Evolutionary conservation across 2,888 invertebrate genomes (phyloP), one percentile per base, ranked within the genome.

Genomic region (Melanchra persicariae): DNA sequence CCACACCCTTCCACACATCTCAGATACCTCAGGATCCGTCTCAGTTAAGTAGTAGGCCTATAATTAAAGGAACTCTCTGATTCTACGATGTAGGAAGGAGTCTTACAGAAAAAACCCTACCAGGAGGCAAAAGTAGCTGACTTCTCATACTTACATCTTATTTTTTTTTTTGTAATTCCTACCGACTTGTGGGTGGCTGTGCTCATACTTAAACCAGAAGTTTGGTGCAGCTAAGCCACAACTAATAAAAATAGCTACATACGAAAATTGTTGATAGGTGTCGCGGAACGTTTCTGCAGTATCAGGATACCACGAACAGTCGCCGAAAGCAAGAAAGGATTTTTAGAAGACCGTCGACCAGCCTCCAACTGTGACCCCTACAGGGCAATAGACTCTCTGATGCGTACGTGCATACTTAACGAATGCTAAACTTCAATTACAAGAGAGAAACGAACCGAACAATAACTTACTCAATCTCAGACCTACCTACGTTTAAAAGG

Each of bases 351-450:
- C 95, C 97, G 99, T 79, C 97, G 99, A 87, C 99, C 99, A 24
- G 97, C 98, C 61, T 98, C 98, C 83, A 99, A 99, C 93, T 98
- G 98, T 95, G 99, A 99, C 94, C 99, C 99, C 0, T 99, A 99
- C 93, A 95, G 97, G 1, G 98, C 98, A 51, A 96, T 97, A 77
- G 97, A 98, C 91, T 98, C 98, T 19, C 96, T 99, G 73, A 97
- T 99, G 86, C 97, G 98, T 88, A 99, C 99, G 65, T 97, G 98
- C 90, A 96, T 99, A 82, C 97, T 98, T 87, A 98, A 98, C 93
- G 98, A 97, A 96, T 94, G 94, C 2, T 40, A 30, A 22, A 22
- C n/a, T 65, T 37, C 8, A 67, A 17, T 37, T 12, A 67, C 26
- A 40, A 37, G 2, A 22, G n/a, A 15, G 12, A 34, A 10, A 34